phyloP scores from a whole-genome alignment of 1,140 invertebrate genomes.

The Drosophila melanica region DNA sequence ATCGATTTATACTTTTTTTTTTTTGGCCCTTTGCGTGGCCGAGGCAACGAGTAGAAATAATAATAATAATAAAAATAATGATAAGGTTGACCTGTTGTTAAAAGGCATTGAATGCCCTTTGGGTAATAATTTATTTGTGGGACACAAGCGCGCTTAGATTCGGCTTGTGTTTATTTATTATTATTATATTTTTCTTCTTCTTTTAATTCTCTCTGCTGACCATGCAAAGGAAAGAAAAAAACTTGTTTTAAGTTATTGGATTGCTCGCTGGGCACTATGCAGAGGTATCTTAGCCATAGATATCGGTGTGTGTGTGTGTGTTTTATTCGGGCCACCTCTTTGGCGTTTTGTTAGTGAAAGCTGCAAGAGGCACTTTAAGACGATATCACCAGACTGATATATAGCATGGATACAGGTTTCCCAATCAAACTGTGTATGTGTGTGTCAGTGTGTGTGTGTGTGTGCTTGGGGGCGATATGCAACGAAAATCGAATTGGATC shows the following conservation, averaged over 20 bases:
- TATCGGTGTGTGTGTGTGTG: conserved; percentile 22
- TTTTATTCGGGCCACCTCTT: conserved; percentile 43
- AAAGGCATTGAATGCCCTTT: conserved; percentile 83
- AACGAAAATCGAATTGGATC: conserved; percentile 61
- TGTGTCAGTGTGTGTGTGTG: conserved; percentile 27
- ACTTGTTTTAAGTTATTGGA: conserved; percentile 79
- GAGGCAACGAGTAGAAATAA: conserved; percentile 62
- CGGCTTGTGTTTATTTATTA: conserved; percentile 64
- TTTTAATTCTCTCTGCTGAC: conserved; percentile 31
- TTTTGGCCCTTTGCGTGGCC: conserved; percentile 54
- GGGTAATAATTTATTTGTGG: conserved; percentile 82
- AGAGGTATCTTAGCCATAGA: conserved; percentile 38
- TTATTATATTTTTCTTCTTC: conserved; percentile 36
- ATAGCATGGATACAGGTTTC: conserved; percentile 67
- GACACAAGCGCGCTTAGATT: conserved; percentile 72
- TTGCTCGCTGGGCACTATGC: conserved; percentile 25
- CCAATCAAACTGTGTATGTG: conserved; percentile 39
- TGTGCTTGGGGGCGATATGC: conserved; percentile 43
- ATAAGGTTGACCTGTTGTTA: conserved; percentile 83
- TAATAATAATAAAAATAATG: conserved; percentile 83
- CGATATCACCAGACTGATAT: conserved; percentile 68
- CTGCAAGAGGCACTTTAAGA: conserved; percentile 55
- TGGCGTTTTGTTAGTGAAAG: conserved; percentile 60
- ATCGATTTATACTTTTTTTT: conserved; percentile 57
- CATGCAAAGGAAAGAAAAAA: conserved; percentile 37